Conservation (phyloP, 2,888 invertebrate genomes). For the Spicauda simplicius region DNA sequence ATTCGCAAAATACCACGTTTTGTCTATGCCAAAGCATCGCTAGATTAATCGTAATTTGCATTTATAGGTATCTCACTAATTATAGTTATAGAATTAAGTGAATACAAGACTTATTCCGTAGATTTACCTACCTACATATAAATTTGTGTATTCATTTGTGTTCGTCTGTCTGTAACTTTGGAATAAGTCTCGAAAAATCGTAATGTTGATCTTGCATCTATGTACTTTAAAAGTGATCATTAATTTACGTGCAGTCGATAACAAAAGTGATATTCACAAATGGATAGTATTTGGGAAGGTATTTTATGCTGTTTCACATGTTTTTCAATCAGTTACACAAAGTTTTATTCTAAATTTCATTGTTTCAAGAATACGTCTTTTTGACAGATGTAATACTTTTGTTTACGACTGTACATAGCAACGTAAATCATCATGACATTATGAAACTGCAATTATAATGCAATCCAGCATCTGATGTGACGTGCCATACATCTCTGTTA, state of each 20-base stretch:
- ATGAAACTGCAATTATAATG: conserved; percentile 45
- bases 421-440: conserved; percentile 70
- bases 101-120: conserved; percentile 83
- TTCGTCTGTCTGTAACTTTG: conserved; percentile 62
- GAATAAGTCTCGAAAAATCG: conserved; percentile 74
- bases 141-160: conserved; percentile 63
- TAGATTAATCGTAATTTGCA: conserved; percentile 83
- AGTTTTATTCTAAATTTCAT: too few species aligned
- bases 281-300: too few species aligned
- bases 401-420: conserved; percentile 51
- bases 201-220: conserved; percentile 36
- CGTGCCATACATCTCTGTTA: conserved; percentile 78
- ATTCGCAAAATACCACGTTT: conserved; percentile 76
- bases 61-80: conserved; percentile 84
- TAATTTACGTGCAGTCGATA: conserved; percentile 41
- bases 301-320: too few species aligned
- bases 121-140: conserved; percentile 59
- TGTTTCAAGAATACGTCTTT: not conserved
- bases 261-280: conserved; percentile 26
- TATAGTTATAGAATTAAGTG: conserved; percentile 74
- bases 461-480: conserved; percentile 74
- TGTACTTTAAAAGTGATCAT: conserved; percentile 37
- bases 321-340: too few species aligned
- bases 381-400: conserved; percentile 36
- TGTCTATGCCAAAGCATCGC: conserved; percentile 85